Evolutionary conservation across 1,140 invertebrate species (phyloP).

Genomic region (Sitobion miscanthi): DNA sequence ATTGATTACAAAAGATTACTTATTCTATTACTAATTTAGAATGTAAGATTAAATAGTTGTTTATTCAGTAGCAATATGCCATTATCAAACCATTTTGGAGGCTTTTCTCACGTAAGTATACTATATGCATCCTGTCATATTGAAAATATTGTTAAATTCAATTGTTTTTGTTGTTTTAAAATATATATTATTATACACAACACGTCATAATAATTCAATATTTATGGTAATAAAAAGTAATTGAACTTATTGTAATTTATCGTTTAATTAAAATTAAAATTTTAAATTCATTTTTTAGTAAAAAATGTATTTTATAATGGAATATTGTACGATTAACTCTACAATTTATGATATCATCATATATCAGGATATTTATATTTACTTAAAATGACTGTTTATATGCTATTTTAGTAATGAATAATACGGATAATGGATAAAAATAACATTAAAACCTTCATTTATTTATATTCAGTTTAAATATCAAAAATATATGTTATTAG

Average conservation of each 20-base stretch:
- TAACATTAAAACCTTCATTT: too few species aligned
- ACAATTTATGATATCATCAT: neutral
- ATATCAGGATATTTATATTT: neutral
- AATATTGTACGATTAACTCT: neutral
- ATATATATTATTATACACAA: too few species aligned
- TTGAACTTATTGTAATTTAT: neutral
- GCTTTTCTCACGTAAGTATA: neutral
- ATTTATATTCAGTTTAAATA: too few species aligned
- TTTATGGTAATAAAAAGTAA: neutral
- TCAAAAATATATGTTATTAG: too few species aligned
- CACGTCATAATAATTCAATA: neutral
- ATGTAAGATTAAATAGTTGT: neutral
- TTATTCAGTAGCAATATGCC: neutral
- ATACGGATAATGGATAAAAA: neutral
- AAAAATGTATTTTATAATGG: neutral
- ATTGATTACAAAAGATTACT: neutral
- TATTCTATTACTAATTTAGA: neutral
- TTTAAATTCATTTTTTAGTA: too few species aligned
- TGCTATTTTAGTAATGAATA: neutral
- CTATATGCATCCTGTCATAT: neutral
- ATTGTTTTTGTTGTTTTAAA: neutral
- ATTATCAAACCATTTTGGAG: neutral
- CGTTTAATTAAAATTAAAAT: neutral
- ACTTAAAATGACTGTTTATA: neutral
- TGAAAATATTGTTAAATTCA: neutral